A percentile compares a stretch with the other conserved stretches of the same genome.
These are phyloP conservation scores for Proteles cristata DNA, from an alignment of 2,113 vertebrate species.

Conservation along the genomic window DNA sequence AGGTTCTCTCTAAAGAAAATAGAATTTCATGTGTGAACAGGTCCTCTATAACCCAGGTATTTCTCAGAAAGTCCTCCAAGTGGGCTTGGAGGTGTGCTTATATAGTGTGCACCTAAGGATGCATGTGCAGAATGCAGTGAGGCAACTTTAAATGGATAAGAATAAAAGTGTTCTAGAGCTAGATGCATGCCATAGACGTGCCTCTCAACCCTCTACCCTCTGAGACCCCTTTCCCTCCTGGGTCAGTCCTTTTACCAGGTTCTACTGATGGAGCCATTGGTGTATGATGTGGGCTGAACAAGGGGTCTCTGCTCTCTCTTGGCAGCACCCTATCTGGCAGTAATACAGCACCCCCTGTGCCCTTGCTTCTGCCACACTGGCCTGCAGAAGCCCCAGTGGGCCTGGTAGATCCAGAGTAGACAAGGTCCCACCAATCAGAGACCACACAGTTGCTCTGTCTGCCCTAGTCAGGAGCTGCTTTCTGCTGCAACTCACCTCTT, in stretches of 20 bases:
- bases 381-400: not conserved
- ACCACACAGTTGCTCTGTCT: not conserved
- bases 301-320: not conserved
- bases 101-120: not conserved
- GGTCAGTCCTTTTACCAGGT: not conserved
- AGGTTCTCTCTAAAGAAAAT: not conserved
- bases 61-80: not conserved
- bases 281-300: not conserved
- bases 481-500: not conserved
- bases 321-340: not conserved
- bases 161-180: not conserved
- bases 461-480: not conserved
- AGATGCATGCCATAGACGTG: not conserved
- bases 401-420: not conserved
- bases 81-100: fast-evolving
- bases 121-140: fast-evolving
- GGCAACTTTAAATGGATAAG: not conserved
- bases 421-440: not conserved
- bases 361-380: not conserved
- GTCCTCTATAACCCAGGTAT: not conserved
- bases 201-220: too few relatives aligned
- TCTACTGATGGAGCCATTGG: not conserved
- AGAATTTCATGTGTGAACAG: not conserved
- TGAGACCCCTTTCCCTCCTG: not conserved
- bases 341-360: not conserved